Percentiles rank a stretch among this genome's conserved stretches.
These are phyloP conservation scores for Remorina albescens DNA, from an alignment of 2,797 vertebrate genomes.

Conservation along the genomic window DNA sequence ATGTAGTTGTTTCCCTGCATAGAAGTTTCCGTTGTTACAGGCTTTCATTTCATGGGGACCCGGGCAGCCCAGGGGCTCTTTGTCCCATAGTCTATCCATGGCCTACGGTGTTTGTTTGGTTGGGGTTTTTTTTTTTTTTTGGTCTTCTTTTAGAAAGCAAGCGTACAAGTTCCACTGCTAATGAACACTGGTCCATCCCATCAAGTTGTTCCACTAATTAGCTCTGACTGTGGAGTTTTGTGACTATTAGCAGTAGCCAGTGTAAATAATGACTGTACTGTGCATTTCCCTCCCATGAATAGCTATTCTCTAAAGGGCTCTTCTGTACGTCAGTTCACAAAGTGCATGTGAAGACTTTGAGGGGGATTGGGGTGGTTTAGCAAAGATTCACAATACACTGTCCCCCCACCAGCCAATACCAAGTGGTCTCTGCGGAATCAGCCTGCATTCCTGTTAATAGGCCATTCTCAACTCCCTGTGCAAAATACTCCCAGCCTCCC, in stretches of 20 bases:
- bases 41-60: no score
- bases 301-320: not conserved
- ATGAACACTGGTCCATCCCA: not conserved
- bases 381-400: constrained; percentile 54
- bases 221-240: constrained; percentile 2
- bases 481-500: constrained; percentile 42
- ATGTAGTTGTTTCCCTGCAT: no score
- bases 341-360: constrained; percentile 20
- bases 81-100: not conserved
- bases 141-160: no score
- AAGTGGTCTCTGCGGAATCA: constrained; percentile 72
- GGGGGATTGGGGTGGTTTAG: constrained; percentile 28
- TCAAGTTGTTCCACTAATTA: not conserved
- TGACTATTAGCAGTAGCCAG: constrained; percentile 9
- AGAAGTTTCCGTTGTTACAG: no score
- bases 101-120: no score
- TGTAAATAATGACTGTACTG: constrained; percentile 35
- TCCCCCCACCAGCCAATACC: constrained; percentile 58
- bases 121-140: no score
- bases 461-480: constrained; percentile 47
- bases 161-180: constrained; percentile 10
- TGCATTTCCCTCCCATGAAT: constrained; percentile 32
- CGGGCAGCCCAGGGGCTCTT: no score
- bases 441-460: constrained; percentile 80
- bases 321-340: constrained; percentile 18